These are phyloP conservation scores for Phyto melanocephala DNA, from an alignment of 2,888 invertebrate genomes.

Conservation along the genomic window DNA sequence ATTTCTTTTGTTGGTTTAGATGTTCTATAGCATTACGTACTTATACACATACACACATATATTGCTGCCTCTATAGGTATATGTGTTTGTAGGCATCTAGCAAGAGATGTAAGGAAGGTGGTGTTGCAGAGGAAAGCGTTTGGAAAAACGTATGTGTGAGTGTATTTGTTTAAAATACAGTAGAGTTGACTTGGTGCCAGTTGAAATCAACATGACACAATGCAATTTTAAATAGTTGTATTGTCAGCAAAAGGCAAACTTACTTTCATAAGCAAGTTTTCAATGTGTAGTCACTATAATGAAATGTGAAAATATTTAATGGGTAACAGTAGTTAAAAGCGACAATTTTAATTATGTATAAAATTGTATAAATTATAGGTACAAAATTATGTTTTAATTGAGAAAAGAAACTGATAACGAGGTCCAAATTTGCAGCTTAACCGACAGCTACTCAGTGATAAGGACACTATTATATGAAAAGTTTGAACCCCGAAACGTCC, in stretches of 20 bases:
- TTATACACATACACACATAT: conserved; percentile 5
- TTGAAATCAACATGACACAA: conserved; percentile 62
- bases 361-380: too few species aligned
- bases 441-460: too few species aligned
- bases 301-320: conserved; percentile 46
- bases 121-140: conserved; percentile 16
- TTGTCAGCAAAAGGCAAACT: conserved; percentile 63
- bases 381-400: too few species aligned
- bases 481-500: too few species aligned
- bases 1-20: conserved; percentile 64
- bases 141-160: conserved; percentile 15
- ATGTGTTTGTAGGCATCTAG: background rate
- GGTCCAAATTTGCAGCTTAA: too few species aligned
- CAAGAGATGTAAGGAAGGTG: background rate
- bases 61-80: background rate
- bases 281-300: conserved; percentile 50
- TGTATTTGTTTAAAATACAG: conserved; percentile 26
- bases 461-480: too few species aligned
- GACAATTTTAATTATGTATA: too few species aligned
- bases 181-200: conserved; percentile 63
- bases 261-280: conserved; percentile 63
- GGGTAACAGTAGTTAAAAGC: conserved; percentile 49
- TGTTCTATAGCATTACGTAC: conserved; percentile 20
- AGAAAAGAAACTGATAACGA: too few species aligned
- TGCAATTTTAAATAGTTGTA: conserved; percentile 64